A percentile compares a stretch with the other conserved stretches of the same genome.
These are phyloP conservation scores for Chrysolina americana DNA, from an alignment of 2,888 invertebrate species.

Conservation along the genomic window DNA sequence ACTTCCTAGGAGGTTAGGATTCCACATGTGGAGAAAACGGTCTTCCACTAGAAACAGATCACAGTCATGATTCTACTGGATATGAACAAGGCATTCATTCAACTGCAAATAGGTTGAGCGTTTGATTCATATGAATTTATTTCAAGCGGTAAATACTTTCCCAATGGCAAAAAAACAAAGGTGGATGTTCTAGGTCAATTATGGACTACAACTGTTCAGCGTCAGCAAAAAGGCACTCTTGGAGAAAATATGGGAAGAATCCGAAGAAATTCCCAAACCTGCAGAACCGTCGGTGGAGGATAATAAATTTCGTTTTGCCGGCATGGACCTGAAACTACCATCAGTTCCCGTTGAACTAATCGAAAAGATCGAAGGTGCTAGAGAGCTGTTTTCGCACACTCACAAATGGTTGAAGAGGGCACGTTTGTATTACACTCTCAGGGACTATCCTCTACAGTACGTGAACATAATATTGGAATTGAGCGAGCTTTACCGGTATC, in stretches of 20 bases:
- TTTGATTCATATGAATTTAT: no score
- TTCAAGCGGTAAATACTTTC: no score
- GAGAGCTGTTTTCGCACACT: constrained; percentile 72
- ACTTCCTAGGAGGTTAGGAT: no score
- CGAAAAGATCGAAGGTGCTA: constrained; percentile 70
- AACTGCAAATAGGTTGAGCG: no score
- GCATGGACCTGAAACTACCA: constrained; percentile 55
- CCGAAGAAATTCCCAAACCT: constrained; percentile 24
- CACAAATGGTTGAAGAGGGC: constrained; percentile 76
- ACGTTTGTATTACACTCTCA: constrained; percentile 74
- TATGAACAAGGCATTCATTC: no score
- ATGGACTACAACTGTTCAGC: constrained; percentile 74
- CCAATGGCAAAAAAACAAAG: background rate
- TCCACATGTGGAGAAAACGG: no score
- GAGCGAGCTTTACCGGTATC: constrained; percentile 77
- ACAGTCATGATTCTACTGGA: no score
- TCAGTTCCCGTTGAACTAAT: constrained; percentile 62
- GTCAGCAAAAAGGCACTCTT: constrained; percentile 71
- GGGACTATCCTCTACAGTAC: constrained; percentile 74
- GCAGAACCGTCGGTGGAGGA: background rate
- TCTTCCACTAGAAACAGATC: no score
- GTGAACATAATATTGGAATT: constrained; percentile 75
- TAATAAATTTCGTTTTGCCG: constrained; percentile 49
- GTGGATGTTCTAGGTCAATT: constrained; percentile 65
- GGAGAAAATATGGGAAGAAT: constrained; percentile 56